Evolutionary conservation across 2,888 invertebrate species (phyloP).

Genomic region (Campoplex nolae): DNA sequence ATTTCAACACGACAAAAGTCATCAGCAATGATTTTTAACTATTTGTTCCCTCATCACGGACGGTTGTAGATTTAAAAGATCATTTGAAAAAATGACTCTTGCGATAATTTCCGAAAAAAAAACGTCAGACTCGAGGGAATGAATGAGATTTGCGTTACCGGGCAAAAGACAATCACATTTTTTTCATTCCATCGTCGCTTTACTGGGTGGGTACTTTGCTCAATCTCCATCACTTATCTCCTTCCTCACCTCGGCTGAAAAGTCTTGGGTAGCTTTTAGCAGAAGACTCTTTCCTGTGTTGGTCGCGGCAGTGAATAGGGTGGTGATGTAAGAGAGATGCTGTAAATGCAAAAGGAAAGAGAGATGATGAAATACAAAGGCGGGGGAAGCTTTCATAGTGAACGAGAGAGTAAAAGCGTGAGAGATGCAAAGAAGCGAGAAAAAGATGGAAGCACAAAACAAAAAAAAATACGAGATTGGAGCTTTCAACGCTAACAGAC

Average conservation of each 20-base stretch:
- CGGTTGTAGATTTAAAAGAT: not conserved
- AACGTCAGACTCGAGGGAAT: slow-evolving; percentile 6
- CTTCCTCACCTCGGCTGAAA: slow-evolving; percentile 41
- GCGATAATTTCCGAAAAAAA: slow-evolving; percentile 43
- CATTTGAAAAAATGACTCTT: slow-evolving; percentile 10
- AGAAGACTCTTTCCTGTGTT: slow-evolving; percentile 79
- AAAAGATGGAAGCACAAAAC: slow-evolving; percentile 41
- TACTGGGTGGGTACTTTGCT: slow-evolving; percentile 57
- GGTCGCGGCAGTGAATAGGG: slow-evolving; percentile 77
- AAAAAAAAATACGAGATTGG: slow-evolving; percentile 31
- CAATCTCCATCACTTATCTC: slow-evolving; percentile 56
- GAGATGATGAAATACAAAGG: slow-evolving; percentile 23
- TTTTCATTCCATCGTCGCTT: slow-evolving; percentile 63
- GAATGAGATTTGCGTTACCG: slow-evolving; percentile 35
- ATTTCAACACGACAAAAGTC: not conserved
- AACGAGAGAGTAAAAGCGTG: not conserved
- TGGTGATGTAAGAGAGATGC: slow-evolving; percentile 77
- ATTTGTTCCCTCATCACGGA: not conserved
- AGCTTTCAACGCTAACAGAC: slow-evolving; percentile 71
- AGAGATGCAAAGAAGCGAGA: slow-evolving; percentile 32
- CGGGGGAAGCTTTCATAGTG: slow-evolving; percentile 33
- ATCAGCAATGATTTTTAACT: not conserved
- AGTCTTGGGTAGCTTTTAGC: slow-evolving; percentile 75
- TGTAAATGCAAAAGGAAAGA: slow-evolving; percentile 64
- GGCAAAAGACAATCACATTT: slow-evolving; percentile 51